Evolutionary conservation across 1,140 invertebrate genomes (phyloP).

Genomic region (Rhopalosiphum padi): DNA sequence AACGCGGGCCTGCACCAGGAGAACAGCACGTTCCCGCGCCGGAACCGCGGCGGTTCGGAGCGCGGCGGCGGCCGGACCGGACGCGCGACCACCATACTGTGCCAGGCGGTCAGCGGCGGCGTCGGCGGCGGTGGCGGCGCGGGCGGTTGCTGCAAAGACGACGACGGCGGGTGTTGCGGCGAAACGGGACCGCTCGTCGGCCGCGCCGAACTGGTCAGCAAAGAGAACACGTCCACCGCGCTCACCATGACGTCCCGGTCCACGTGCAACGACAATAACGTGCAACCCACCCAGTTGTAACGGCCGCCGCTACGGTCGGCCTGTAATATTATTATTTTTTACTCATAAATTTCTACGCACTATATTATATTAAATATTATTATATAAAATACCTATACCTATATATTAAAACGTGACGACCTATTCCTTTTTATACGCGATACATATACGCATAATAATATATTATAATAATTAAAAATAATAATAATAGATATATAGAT

Average conservation of each 20-base stretch:
- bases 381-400: too few relatives aligned
- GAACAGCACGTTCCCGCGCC: constrained; percentile 86
- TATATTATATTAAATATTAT: not conserved
- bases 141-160: constrained; percentile 18
- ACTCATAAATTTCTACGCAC: constrained; percentile 28
- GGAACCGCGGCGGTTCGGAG: constrained; percentile 59
- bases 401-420: too few relatives aligned
- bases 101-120: constrained; percentile 44
- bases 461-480: too few relatives aligned
- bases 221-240: constrained; percentile 55
- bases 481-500: too few relatives aligned
- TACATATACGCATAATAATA: too few relatives aligned
- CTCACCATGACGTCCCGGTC: constrained; percentile 56
- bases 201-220: constrained; percentile 63
- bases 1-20: constrained; percentile 88
- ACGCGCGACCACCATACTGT: constrained; percentile 52
- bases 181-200: constrained; percentile 68
- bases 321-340: not conserved
- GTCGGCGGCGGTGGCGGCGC: not conserved
- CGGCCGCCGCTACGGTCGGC: not conserved
- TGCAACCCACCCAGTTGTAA: constrained; percentile 49
- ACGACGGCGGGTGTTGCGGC: constrained; percentile 64
- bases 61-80: constrained; percentile 19
- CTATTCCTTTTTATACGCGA: too few relatives aligned
- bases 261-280: constrained; percentile 50